These are phyloP conservation scores for Scolopax rusticola DNA, from an alignment of 2,797 vertebrate species.

Conservation along the genomic window DNA sequence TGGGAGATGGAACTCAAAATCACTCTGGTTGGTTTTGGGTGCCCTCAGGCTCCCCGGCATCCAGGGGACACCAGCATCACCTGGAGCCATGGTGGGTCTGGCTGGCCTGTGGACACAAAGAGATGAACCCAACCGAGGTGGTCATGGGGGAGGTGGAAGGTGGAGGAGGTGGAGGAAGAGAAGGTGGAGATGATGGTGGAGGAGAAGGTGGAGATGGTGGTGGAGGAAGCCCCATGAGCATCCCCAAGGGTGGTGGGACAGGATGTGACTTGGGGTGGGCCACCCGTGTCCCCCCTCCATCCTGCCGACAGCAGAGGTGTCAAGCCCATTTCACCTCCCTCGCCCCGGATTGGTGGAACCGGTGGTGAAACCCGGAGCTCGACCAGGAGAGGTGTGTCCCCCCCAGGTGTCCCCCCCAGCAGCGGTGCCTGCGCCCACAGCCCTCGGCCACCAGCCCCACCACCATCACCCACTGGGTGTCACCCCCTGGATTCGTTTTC, in stretches of 20 bases:
- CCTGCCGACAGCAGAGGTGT: neutral
- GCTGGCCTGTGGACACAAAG: too few species aligned
- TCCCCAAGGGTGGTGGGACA: fast-evolving
- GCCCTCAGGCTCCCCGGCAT: fast-evolving
- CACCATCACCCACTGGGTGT: neutral
- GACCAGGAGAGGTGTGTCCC: neutral
- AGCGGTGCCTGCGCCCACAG: neutral
- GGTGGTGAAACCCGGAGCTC: neutral
- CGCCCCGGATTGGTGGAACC: too few species aligned
- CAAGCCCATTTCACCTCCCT: neutral
- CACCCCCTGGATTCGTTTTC: too few species aligned
- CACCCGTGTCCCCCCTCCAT: neutral
- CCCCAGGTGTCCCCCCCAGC: neutral
- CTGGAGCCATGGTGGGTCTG: neutral
- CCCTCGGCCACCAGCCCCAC: neutral
- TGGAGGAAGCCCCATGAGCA: fast-evolving
- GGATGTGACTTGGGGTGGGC: neutral
- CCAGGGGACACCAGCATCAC: fast-evolving
- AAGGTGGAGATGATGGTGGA: too few species aligned
- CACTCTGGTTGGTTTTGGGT: fast-evolving
- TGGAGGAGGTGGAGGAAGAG: too few species aligned
- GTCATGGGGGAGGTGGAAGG: too few species aligned
- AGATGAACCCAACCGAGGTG: neutral
- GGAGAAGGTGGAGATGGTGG: neutral
- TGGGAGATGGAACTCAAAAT: neutral